A percentile compares a stretch with the other conserved stretches of the same genome.
phyloP scores from a whole-genome alignment of 1,140 invertebrate species.

The Chelonus insularis region DNA sequence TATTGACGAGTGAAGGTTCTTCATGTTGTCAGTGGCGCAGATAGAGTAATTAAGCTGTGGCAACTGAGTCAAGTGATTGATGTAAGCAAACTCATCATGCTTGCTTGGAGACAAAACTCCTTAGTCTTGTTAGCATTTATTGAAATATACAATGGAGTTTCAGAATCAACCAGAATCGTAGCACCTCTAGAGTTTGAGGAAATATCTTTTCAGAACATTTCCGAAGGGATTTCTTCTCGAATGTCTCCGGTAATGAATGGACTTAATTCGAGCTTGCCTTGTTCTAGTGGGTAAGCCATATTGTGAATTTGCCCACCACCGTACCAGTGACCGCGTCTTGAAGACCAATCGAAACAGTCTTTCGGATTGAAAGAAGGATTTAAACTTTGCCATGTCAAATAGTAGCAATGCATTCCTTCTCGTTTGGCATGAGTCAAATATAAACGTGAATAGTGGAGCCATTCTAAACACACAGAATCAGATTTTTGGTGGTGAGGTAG shows the following conservation, averaged over 20 bases:
- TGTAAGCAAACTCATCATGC: slow-evolving; percentile 77
- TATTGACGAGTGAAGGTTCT: slow-evolving; percentile 72
- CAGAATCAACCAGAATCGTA: slow-evolving; percentile 74
- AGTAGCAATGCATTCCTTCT: slow-evolving; percentile 73
- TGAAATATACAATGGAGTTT: slow-evolving; percentile 78
- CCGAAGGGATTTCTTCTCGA: slow-evolving; percentile 78
- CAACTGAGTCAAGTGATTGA: slow-evolving; percentile 66
- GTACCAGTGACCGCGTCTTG: slow-evolving; percentile 73
- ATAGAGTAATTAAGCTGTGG: slow-evolving; percentile 83
- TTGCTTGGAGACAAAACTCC: slow-evolving; percentile 76
- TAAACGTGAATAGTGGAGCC: slow-evolving; percentile 74
- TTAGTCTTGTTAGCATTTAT: slow-evolving; percentile 66
- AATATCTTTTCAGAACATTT: slow-evolving; percentile 78
- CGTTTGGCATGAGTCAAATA: slow-evolving; percentile 68
- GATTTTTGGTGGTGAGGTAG: slow-evolving; percentile 65
- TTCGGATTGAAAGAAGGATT: slow-evolving; percentile 67
- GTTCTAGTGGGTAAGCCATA: slow-evolving; percentile 79
- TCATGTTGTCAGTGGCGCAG: slow-evolving; percentile 79
- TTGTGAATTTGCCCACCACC: slow-evolving; percentile 78
- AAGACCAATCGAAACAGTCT: slow-evolving; percentile 81
- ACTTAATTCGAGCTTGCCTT: slow-evolving; percentile 69
- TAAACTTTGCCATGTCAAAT: slow-evolving; percentile 79
- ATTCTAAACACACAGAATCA: slow-evolving; percentile 73
- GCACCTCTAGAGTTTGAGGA: slow-evolving; percentile 84
- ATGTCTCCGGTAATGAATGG: slow-evolving; percentile 83